phyloP scores from a whole-genome alignment of 2,797 vertebrate species.

The Dallia pectoralis region DNA sequence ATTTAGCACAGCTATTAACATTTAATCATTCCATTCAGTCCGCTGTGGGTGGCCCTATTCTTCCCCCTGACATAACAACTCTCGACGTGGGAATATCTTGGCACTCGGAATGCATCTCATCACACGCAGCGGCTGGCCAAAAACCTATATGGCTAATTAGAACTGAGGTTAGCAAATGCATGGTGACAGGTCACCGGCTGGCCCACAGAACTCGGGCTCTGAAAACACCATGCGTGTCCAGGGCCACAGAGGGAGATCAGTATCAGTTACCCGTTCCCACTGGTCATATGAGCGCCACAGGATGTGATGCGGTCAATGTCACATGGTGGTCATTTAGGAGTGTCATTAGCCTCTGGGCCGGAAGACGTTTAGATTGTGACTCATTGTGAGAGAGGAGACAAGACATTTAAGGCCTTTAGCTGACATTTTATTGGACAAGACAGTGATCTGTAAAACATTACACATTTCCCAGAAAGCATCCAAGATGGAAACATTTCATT shows the following conservation, averaged over 20 bases:
- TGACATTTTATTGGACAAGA: constrained; percentile 78
- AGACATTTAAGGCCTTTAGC: constrained; percentile 34
- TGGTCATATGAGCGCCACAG: neutral
- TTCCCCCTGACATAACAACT: constrained; percentile 38
- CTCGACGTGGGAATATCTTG: constrained; percentile 51
- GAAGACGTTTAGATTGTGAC: too few species aligned
- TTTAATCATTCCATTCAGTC: constrained; percentile 41
- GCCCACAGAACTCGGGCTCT: neutral
- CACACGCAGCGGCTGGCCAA: constrained; percentile 34
- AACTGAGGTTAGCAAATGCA: constrained; percentile 55
- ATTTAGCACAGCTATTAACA: constrained; percentile 38
- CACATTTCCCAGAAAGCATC: constrained; percentile 64
- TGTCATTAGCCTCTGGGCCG: neutral
- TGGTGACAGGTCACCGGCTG: constrained; percentile 27
- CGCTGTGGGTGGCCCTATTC: constrained; percentile 7
- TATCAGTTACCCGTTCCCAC: constrained; percentile 15
- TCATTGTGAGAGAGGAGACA: neutral
- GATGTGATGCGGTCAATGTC: neutral
- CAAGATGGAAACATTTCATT: constrained; percentile 54
- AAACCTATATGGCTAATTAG: constrained; percentile 48
- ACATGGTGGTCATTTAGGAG: constrained; percentile 4
- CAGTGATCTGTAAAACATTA: constrained; percentile 74
- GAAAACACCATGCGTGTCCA: constrained; percentile 7
- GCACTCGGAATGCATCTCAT: constrained; percentile 59
- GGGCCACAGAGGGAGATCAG: constrained; percentile 20